Evolutionary conservation across 2,888 invertebrate genomes (phyloP), one percentile per base, ranked within the genome.

Genomic region (Euclidia mi): DNA sequence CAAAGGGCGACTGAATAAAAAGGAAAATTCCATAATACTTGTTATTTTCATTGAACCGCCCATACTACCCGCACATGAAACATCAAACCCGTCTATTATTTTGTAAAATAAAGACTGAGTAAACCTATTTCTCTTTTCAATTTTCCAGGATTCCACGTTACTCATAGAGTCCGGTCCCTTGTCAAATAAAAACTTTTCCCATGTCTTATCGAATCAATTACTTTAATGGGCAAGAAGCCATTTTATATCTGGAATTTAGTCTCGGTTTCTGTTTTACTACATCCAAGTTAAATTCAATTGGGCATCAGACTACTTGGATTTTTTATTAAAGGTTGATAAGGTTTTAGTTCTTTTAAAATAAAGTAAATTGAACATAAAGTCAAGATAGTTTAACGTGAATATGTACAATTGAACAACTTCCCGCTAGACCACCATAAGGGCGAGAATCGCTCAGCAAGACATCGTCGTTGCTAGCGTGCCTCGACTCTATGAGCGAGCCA

Each of bases 191-290:
- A 91, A 93, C 85, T 90, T 92, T 89, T 81, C 84, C 84, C 83
- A 83, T 88, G 87, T 91, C 89, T 89, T 91, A 89, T 90, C 81
- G 87, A 91, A 91, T 91, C 92, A 91, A 91, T 92, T 90, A 91
- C 91, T 86, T 81, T 89, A 88, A 91, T 88, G 83, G 89, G 75
- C 73, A 81, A 79, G 82, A 82, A 86, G 79, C 79, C 76, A 79
- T 80, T 85, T 84, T 82, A 82, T 85, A 74, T 82, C 75, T 81
- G 71, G 76, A 78, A 78, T 81, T 80, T 76, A 74, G 73, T 77
- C 70, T 77, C 57, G 64, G 66, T 72, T 65, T 71, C 72, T 64
- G 59, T 75, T 80, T 74, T 63, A 66, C 59, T 72, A 70, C 56
- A 57, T 67, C 53, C 34, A 59, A 43, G 53, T 53, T 55, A 42